Base-by-base conservation (phyloP, 92 coral and sea anemone genomes). In the Zoanthus gigantus region DNA sequence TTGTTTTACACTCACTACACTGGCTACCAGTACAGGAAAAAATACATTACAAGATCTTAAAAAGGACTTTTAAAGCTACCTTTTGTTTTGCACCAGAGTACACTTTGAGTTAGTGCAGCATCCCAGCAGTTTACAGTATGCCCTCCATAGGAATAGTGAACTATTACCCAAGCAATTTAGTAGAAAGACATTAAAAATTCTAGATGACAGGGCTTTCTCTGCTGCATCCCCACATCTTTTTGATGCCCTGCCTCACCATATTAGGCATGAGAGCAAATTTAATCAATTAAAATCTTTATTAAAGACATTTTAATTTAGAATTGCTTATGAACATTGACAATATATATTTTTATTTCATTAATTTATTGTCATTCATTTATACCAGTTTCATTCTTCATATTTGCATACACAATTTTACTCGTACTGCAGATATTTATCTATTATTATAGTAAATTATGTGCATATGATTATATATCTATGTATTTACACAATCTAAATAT, bases 231-330 rank as follows among this genome's bases (percentile, higher is more conserved):
- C 74, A 68, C 32, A 28, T 68, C 44, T 68, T 23, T 32, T 68
- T 68, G 44, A 68, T 32, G 32, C 34, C 44, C 74, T 68, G 44
- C 74, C 74, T 23, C 32, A 68, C 17, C 32, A 68, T 68, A 68
- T 68, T 32, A 68, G 74, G 44, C 34, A 68, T 28, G n/a, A 68
- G 44, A 68, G 17, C 44, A 68, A 68, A 28, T 68, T 13, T 23
- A 68, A 68, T 68, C 32, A 32, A 68, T 68, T 23, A 0, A 68
- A 68, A 68, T 23, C 74, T 68, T 68, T 68, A 68, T 68, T 68
- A 68, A 68, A 68, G 17, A 68, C 74, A 68, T 68, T 68, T 68
- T 68, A 17, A n/a, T 68, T 68, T 68, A 68, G 74, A 68, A 57
- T 10, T 57, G 65, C 65, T 57, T 57, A 57, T 12, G 14, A 57